A percentile compares a stretch with the other conserved stretches of the same genome.
Evolutionary conservation across 2,888 invertebrate genomes (phyloP).

Genomic region (Crossocerus cetratus): DNA sequence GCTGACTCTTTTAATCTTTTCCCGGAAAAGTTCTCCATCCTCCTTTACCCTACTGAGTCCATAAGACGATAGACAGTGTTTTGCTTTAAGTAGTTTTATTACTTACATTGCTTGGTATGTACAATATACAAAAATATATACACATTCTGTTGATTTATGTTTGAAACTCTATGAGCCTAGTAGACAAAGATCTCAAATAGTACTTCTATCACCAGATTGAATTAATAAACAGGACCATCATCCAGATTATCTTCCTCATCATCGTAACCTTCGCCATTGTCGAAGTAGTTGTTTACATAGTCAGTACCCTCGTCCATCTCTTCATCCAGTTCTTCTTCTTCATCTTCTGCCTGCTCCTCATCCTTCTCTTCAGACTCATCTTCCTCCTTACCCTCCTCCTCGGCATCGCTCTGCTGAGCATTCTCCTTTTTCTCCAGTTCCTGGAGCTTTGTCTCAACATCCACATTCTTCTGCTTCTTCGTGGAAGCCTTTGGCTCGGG

Average conservation of each 20-base stretch:
- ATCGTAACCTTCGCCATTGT: constrained; percentile 91
- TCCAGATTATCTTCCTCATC: constrained; percentile 92
- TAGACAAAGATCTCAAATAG: too few relatives aligned
- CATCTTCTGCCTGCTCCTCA: constrained; percentile 79
- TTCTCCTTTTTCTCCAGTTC: constrained; percentile 83
- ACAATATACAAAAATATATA: too few relatives aligned
- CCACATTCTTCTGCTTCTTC: constrained; percentile 64
- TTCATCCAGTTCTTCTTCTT: constrained; percentile 85
- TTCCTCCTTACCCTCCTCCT: constrained; percentile 78
- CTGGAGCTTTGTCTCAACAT: constrained; percentile 78
- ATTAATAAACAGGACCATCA: constrained; percentile 88
- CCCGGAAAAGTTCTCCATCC: neutral
- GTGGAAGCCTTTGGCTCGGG: neutral
- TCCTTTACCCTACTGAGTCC: neutral
- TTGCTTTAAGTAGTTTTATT: too few relatives aligned
- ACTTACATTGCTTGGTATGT: too few relatives aligned
- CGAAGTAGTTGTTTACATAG: constrained; percentile 92
- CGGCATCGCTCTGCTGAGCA: constrained; percentile 71
- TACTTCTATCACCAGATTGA: neutral
- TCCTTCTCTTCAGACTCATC: constrained; percentile 79
- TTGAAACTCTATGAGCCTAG: too few relatives aligned
- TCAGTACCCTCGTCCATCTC: constrained; percentile 94
- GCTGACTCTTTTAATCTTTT: constrained; percentile 33
- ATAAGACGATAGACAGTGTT: too few relatives aligned
- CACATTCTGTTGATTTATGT: too few relatives aligned